Base-by-base conservation (phyloP, 2,888 invertebrate species). In the Sepiola atlantica region DNA sequence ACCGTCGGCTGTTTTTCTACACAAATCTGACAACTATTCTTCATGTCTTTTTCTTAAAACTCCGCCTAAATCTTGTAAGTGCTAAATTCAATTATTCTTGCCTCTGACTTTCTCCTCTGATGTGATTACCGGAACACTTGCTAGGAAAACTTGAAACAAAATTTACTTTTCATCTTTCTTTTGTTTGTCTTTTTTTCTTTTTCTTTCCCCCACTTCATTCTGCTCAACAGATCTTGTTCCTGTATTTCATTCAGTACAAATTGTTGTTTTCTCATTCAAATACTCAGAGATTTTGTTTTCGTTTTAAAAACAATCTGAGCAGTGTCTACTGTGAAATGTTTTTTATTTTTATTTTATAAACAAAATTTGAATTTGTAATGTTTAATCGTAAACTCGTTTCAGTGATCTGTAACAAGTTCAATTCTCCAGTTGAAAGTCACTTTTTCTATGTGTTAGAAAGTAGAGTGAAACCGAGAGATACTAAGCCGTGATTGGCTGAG, bases 61-160 rank as follows among this genome's bases (percentile, higher is more conserved):
- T 54, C 55, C 12, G 35, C 92, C 55, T 20, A 28, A 91, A 92
- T 28, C 28, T 32, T 35, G 14, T n/a, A 1, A 92, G 28, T 45
- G 28, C 55, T 28, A 92, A 54, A 35, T 77, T 77, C n/a, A 77
- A 77, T 77, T 77, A 77, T 77, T 32, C 77, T 77, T 77, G 77
- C 77, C 77, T 77, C 32, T n/a, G 32, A 77, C 77, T 77, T 77
- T 14, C 32, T 32, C 16, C 77, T 77, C 77, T 77, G 77, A 77
- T 77, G 18, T 77, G n/a, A 77, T 77, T 77, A 77, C 77, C 32
- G 77, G 45, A 77, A 77, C n/a, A 77, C 77, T 77, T 77, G 32
- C 32, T 32, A 4, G n/a, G 77, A 77, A 77, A 77, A n/a, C 21
- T 77, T 94, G 54, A 61, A 94, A 90, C 94, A 45, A 45, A n/a